Evolutionary conservation across 2,113 vertebrate genomes (phyloP).

Genomic region (Oncorhynchus nerka): DNA sequence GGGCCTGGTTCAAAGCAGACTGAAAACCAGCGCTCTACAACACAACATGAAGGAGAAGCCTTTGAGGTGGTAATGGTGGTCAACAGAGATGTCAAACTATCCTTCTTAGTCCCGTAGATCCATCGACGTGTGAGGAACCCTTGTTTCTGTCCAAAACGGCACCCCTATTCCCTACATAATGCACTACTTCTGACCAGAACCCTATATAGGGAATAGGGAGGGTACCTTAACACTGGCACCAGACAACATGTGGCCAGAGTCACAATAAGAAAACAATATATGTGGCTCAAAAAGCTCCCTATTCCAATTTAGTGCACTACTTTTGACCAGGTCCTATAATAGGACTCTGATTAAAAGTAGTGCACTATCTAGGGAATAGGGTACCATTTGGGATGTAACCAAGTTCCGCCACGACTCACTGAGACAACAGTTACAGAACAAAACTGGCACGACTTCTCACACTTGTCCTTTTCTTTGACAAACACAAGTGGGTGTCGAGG

Average conservation of each 20-base stretch:
- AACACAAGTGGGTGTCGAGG: constrained; percentile 30
- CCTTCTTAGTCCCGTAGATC: constrained; percentile 1
- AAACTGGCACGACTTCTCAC: not conserved
- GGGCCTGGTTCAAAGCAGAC: constrained; percentile 10
- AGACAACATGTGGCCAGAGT: constrained; percentile 27
- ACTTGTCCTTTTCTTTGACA: not conserved
- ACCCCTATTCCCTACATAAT: too few species aligned
- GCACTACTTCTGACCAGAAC: too few species aligned
- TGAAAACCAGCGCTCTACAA: constrained; percentile 18
- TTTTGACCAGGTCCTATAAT: too few species aligned
- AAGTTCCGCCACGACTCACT: not conserved
- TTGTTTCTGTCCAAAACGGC: too few species aligned
- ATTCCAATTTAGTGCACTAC: too few species aligned
- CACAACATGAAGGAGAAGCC: not conserved
- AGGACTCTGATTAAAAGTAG: too few species aligned
- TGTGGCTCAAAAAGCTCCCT: too few species aligned
- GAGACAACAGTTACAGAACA: not conserved
- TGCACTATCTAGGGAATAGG: too few species aligned
- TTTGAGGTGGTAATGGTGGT: constrained; percentile 37
- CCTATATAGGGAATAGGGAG: too few species aligned
- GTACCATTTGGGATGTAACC: too few species aligned
- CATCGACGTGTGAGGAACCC: not conserved
- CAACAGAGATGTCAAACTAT: constrained; percentile 15
- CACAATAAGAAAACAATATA: constrained; percentile 10
- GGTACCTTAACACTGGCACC: not conserved